Evolutionary conservation across 1,140 invertebrate species (phyloP).

Genomic region (Teleopsis dalmanni): DNA sequence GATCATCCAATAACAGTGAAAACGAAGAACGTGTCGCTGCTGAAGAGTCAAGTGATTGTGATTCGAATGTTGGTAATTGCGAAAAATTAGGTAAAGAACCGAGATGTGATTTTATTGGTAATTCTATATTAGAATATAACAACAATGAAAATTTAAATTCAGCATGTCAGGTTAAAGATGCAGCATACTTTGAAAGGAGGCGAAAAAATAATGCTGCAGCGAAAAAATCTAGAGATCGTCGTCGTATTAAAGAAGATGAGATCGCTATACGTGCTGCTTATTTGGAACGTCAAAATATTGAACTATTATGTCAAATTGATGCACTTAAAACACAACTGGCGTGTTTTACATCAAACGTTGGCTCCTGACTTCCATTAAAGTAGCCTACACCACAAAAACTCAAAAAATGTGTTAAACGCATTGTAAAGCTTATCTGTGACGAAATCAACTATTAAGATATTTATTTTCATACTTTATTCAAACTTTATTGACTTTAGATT

Average conservation of each 20-base stretch:
- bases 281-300: conserved; percentile 65
- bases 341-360: conserved; percentile 23
- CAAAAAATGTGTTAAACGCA: no score
- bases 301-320: conserved; percentile 39
- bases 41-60: conserved; percentile 39
- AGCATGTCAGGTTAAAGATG: conserved; percentile 55
- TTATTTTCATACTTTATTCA: no score
- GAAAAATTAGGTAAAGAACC: no score
- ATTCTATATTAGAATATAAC: no score
- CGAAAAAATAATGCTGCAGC: conserved; percentile 94
- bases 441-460: no score
- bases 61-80: conserved; percentile 31
- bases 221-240: conserved; percentile 83
- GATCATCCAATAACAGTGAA: conserved; percentile 36
- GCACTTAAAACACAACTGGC: conserved; percentile 36
- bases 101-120: no score
- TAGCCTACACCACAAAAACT: no score
- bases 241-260: conserved; percentile 85
- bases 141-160: no score
- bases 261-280: conserved; percentile 81
- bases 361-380: no score
- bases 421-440: no score
- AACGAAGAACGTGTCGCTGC: conserved; percentile 31
- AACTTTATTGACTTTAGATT: no score
- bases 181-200: conserved; percentile 77